phyloP scores from a whole-genome alignment of 2,113 vertebrate genomes.

The Rana temporaria region DNA sequence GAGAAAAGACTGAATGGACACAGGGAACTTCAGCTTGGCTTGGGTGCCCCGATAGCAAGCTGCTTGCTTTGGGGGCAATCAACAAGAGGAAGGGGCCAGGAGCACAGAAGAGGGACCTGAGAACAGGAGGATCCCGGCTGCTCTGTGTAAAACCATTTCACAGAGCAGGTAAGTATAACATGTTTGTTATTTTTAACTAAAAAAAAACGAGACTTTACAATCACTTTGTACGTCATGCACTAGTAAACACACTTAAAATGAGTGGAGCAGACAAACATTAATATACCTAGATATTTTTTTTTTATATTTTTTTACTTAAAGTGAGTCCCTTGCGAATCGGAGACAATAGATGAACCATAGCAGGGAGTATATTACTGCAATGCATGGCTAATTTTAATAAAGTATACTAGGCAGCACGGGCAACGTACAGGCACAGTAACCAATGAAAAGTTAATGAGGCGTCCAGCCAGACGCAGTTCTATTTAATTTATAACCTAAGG shows the following conservation, averaged over 20 bases:
- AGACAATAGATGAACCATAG: slow-evolving; percentile 58
- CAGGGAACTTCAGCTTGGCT: no score
- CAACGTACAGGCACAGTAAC: slow-evolving; percentile 54
- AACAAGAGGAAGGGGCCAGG: no score
- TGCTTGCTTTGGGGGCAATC: no score
- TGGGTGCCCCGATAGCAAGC: no score
- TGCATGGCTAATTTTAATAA: slow-evolving; percentile 69
- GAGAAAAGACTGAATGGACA: no score
- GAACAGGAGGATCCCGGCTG: no score
- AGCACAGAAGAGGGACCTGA: no score
- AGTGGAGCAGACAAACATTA: slow-evolving; percentile 62
- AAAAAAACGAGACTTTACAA: no score
- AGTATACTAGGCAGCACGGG: slow-evolving; percentile 57
- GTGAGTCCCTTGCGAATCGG: slow-evolving; percentile 56
- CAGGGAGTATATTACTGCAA: slow-evolving; percentile 61
- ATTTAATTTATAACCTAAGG: slow-evolving; percentile 68
- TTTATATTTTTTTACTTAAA: slow-evolving; percentile 54
- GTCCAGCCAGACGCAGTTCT: slow-evolving; percentile 59
- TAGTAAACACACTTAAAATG: slow-evolving; percentile 36
- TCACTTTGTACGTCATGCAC: slow-evolving; percentile 60
- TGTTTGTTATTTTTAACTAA: no score
- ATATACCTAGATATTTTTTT: slow-evolving; percentile 60
- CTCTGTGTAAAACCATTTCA: no score
- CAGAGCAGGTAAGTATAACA: no score
- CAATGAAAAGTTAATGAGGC: slow-evolving; percentile 63